phyloP scores from a whole-genome alignment of 2,113 vertebrate species.

The Junco hyemalis region DNA sequence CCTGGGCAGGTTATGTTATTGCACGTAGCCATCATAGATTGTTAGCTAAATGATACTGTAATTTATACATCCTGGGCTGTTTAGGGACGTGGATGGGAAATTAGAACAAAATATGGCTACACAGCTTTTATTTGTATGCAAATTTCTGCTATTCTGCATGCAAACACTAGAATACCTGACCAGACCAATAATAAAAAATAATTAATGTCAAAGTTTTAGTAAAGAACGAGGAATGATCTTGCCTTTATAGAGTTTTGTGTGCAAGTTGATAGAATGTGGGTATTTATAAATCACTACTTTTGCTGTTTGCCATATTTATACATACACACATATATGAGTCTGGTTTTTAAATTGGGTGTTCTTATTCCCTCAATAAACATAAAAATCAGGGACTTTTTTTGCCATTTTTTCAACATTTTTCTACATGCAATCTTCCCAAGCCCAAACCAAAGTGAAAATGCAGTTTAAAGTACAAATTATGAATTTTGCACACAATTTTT shows the following conservation, averaged over 20 bases:
- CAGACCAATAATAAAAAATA: neutral
- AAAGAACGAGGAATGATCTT: neutral
- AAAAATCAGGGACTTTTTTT: neutral
- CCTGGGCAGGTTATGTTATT: constrained; percentile 12
- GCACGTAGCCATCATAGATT: neutral
- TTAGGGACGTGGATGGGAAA: neutral
- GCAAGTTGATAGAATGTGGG: neutral
- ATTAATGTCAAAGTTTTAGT: neutral
- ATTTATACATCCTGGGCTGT: constrained; percentile 11
- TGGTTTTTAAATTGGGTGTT: neutral
- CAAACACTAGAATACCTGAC: neutral
- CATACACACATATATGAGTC: rapidly evolving
- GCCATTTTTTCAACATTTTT: neutral
- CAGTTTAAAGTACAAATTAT: neutral
- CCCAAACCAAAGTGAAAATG: neutral
- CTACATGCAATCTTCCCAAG: neutral
- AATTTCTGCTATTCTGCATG: neutral
- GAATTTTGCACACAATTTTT: neutral
- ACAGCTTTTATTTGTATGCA: constrained; percentile 1
- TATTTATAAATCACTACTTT: neutral
- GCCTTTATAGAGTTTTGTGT: neutral
- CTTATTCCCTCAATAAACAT: neutral
- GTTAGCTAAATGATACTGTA: constrained; percentile 30
- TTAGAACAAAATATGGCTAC: neutral
- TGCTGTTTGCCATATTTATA: neutral